Base-by-base conservation (phyloP, 2,113 vertebrate species). In the Corythornis madagascariensis region DNA sequence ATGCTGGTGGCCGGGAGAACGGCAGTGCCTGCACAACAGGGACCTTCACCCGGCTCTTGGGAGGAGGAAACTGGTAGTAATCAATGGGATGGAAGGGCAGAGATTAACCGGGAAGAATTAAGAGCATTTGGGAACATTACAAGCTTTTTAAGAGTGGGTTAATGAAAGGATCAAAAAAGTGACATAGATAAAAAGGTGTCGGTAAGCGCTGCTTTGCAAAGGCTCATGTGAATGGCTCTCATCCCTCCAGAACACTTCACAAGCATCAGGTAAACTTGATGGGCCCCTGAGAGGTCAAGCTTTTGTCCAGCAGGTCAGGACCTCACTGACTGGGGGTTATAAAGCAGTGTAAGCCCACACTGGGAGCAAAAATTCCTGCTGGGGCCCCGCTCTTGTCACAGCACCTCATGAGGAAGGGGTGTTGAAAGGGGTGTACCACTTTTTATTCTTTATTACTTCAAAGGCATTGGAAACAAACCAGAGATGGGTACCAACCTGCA, bases 321-420 rank as follows among this genome's bases (percentile, higher is more conserved):
- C 31, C 42, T 50, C 43, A 16, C 52, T 1, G 1, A 26, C 1
- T 8, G 4, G 50, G 43, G 33, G 10, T 61, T 43, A 85, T 1
- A 6, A 15, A 60, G 59, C 55, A 48, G 59, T 3, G 3, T 0
- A 1, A 47, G 16, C n/a, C 57, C 10, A 7, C 1, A 2, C 7
- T 2, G 3, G 57, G 40, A 48, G 45, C 33, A 61, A 48, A 48
- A 88, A 72, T 64, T 55, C 52, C 12, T 7, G 11, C 56, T 9
- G 3, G 26, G 72, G 24, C 26, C 20, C 16, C 4, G 1, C 33
- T 74, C 42, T 25, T 35, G 52, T 55, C 56, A 31, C 60, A 22
- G 33, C 25, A 56, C 38, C 52, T 56, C 38, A 24, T 0, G 3
- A 43, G 4, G 47, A 80, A 77, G 4, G 20, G 24, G 5, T 28